A percentile compares a stretch with the other conserved stretches of the same genome.
Conservation (phyloP, 2,797 vertebrate genomes). For the Holocentrus rufus region DNA sequence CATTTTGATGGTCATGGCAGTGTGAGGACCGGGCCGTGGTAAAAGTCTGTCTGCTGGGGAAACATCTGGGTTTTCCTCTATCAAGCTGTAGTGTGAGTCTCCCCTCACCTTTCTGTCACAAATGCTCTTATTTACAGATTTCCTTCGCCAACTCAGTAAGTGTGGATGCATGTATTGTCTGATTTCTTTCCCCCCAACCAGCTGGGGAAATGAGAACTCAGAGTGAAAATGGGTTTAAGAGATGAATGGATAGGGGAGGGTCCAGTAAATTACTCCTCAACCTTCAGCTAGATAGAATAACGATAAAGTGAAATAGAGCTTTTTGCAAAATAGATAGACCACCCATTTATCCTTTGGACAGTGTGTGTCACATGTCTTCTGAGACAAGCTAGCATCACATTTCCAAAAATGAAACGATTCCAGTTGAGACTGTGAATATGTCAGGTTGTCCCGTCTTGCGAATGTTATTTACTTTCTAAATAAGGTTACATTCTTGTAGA, state of each 20-base stretch:
- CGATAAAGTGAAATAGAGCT: slow-evolving; percentile 7
- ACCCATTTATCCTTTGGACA: slow-evolving; percentile 25
- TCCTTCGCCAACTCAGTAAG: neutral
- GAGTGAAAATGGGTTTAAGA: slow-evolving; percentile 18
- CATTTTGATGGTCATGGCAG: neutral
- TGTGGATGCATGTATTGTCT: slow-evolving; percentile 1
- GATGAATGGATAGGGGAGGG: slow-evolving; percentile 28
- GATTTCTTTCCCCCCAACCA: neutral
- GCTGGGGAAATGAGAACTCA: slow-evolving; percentile 24
- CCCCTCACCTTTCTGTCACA: neutral
- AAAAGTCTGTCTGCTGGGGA: slow-evolving; percentile 4
- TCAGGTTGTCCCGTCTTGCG: slow-evolving; percentile 29
- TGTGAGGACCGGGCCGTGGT: neutral
- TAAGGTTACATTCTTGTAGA: slow-evolving; percentile 37
- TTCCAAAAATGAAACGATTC: slow-evolving; percentile 35
- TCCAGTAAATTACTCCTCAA: slow-evolving; percentile 24
- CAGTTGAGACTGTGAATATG: slow-evolving; percentile 27
- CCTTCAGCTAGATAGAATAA: slow-evolving; percentile 16
- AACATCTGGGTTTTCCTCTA: neutral
- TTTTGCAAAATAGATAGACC: slow-evolving; percentile 32
- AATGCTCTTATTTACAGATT: slow-evolving; percentile 13
- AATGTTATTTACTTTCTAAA: slow-evolving; percentile 47
- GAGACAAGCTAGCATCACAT: slow-evolving; percentile 28
- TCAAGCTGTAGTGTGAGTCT: neutral
- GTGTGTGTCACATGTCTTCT: slow-evolving; percentile 19